These are phyloP conservation scores for Aphodius granarius DNA, from an alignment of 2,888 invertebrate species.

Conservation along the genomic window DNA sequence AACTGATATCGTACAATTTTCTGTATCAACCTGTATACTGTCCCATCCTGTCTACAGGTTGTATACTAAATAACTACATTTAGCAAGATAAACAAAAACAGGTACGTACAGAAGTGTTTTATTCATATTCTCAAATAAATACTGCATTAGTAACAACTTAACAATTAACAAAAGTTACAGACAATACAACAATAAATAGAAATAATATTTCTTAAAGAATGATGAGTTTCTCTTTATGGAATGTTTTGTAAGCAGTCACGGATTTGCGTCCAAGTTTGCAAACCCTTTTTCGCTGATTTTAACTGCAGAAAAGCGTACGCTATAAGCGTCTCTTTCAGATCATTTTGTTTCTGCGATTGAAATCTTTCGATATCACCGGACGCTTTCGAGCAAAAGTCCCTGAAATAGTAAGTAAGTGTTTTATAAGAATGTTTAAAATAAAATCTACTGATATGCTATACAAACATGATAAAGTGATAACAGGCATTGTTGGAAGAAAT, in stretches of 20 bases:
- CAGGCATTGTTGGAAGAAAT: background rate
- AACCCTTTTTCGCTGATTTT: conserved; percentile 75
- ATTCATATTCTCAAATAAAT: background rate
- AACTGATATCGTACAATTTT: background rate
- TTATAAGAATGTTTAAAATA: no score
- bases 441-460: no score
- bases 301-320: conserved; percentile 71
- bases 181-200: background rate
- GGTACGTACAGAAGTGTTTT: background rate
- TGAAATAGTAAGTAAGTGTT: no score
- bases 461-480: background rate
- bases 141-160: background rate
- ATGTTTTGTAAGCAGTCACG: conserved; percentile 74
- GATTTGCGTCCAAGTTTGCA: conserved; percentile 77
- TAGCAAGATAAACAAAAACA: no score
- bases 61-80: no score
- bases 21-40: no score
- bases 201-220: background rate
- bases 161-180: background rate
- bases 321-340: conserved; percentile 71
- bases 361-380: conserved; percentile 70
- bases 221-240: conserved; percentile 55
- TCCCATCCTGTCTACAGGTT: no score
- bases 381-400: conserved; percentile 70
- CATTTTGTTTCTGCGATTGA: conserved; percentile 71